Base-by-base conservation (phyloP, 2,113 vertebrate species). In the Oostethus manadensis region DNA sequence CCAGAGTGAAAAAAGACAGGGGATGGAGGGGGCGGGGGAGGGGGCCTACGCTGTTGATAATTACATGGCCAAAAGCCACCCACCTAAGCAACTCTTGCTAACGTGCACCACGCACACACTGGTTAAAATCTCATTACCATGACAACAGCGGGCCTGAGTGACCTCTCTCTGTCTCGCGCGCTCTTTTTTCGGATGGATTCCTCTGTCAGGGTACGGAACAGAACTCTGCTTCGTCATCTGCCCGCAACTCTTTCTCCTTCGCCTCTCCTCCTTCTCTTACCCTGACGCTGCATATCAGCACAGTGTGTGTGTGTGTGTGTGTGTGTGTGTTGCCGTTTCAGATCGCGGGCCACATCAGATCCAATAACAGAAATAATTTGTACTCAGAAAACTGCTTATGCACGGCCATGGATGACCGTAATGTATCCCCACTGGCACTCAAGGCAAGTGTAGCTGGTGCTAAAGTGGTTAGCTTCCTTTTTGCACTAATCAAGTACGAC, bases 181-280 rank as follows among this genome's bases (percentile, higher is more conserved):
- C 64, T 58, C 58, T 18, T 66, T 65, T 74, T 68, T 71, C 56
- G 51, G 69, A 59, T 57, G 40, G 29, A 71, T 75, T 18, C 10
- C 68, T 59, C 47, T 35, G 55, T 47, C 40, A 15, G 18, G 61
- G 60, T 63, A 70, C 56, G 22, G 49, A 64, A 58, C 15, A 70
- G 75, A 69, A 73, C 73, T 64, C 38, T 81, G 78, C 76, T 79
- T 75, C 77, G 54, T 78, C 78, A 76, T 81, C 78, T 61, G 66
- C 56, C 67, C 53, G 47, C 51, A 71, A 51, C 44, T 17, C 45
- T 57, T 61, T 80, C 78, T 70, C 74, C 78, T 74, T 72, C 10
- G 62, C 60, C 45, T 63, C 58, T 42, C 67, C 76, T 75, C 73
- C 76, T 74, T 47, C 33, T 61, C 47, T 77, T 58, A 70, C 66